Base-by-base conservation (phyloP, 2,797 vertebrate species). In the Hippopotamyrus pictus region DNA sequence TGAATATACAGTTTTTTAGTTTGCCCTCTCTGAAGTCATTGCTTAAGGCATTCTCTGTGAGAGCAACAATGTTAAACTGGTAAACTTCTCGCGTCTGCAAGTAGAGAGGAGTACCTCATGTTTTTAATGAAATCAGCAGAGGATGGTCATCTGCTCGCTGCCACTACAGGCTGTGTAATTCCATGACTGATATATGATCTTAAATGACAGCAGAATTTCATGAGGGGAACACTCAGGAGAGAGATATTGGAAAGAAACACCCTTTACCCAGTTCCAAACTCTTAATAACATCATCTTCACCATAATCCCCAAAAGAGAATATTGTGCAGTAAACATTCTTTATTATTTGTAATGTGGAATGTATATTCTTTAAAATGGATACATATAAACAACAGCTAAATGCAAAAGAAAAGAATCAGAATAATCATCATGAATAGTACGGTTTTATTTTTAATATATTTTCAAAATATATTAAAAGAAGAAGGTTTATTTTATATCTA, bases 11-110 rank as follows among this genome's bases (percentile, higher is more conserved):
- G 96, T 96, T 90, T 92, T 93, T 93, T 92, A 91, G 94, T 92
- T 92, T 95, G 95, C 95, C 96, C 98, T 98, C 96, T 97, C 97
- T 97, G 97, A 98, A 98, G 97, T 97, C 97, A 98, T 98, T 98
- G 98, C 98, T 99, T 97, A 97, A 97, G 97, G 98, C 97, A 96
- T 95, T 98, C 97, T 97, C 88, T 93, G 92, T 96, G 96, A 94
- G 96, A 97, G 96, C 96, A 97, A 96, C 97, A 96, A 96, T 96
- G 96, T 97, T 97, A 96, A 97, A 97, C 96, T 96, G 96, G 96
- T 96, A 96, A 97, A 97, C 95, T 96, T 95, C 95, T 95, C 96
- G 97, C 96, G 97, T 97, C 96, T 97, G 96, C 97, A 97, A 97
- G 95, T 94, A 91, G 93, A 93, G 95, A 97, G 96, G 96, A 96